Base-by-base conservation (phyloP, 2,888 invertebrate species). In the Cataglyphis altisquamis region DNA sequence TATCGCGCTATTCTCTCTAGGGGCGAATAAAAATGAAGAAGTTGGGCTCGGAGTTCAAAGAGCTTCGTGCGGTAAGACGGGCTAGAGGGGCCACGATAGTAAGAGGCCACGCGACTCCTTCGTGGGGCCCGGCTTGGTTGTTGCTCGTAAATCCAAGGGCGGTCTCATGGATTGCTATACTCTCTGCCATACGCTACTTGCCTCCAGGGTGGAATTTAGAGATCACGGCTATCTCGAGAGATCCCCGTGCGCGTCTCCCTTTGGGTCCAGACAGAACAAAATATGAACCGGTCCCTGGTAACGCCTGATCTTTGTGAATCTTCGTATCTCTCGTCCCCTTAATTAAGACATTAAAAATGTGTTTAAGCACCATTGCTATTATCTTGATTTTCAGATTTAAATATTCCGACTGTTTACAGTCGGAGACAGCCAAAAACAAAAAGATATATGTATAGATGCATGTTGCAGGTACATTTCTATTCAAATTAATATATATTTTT, bases 71-170 rank as follows among this genome's bases (percentile, higher is more conserved):
- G 60, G 41, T 15, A 15, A 45, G 41, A 45, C 29, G 25, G 32
- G 15, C 45, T 36, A 36, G 62, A 52, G 25, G 55, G 21, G 25
- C 4, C 29, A 18, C 36, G 45, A 18, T 0, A 12, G 18, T 52
- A 45, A 67, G 66, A 77, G 73, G 89, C 90, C 91, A 90, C 91
- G 90, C 90, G 91, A 90, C 90, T 88, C 45, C 60, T 73, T 84
- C 72, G 63, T 75, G 74, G 78, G 81, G 29, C 39, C 85, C 87
- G 82, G 86, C 89, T 86, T 88, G 88, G 85, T 63, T 75, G 66
- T 85, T 84, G 88, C 89, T 92, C 91, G 86, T 92, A 92, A 92
- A 92, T 92, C 84, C 89, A 82, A 86, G 86, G 84, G 84, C 87
- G 84, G 84, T 78, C 77, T 68, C 80, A 86, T 87, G 78, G 83